Base-by-base conservation (phyloP, 2,113 vertebrate genomes). In the Phaethon lepturus region DNA sequence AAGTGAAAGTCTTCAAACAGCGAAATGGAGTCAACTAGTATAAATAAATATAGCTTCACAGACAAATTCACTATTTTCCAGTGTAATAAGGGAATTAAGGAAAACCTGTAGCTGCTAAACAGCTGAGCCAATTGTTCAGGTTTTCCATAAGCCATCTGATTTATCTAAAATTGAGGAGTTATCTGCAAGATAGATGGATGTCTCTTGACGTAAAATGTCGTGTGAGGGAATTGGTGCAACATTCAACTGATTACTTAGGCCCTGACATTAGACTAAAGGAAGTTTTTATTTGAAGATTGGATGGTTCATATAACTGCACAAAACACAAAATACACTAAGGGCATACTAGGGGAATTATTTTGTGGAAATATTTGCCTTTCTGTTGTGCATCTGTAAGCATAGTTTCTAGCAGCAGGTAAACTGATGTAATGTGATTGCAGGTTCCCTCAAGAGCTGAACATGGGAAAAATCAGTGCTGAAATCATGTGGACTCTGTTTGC, bases 381-480 rank as follows among this genome's bases (percentile, higher is more conserved):
- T 76, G 49, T 26, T 73, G 38, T 85, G 50, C 58, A 93, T 25
- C 76, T 87, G 66, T 45, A 72, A 82, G 28, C 16, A 13, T 42
- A 52, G 55, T 87, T 96, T 53, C 53, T 62, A 88, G 64, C 78
- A 94, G 79, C 71, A 58, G 59, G 33, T 94, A 31, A 93, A 80
- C 64, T 97, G 73, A 94, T 72, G 20, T n/a, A 28, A 66, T 96
- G 35, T 95, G 59, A 79, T 97, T 98, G 92, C 98, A 99, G 99
- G 98, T 99, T 99, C 96, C 99, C 99, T 62, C 99, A 99, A 95
- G 99, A 99, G 96, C 97, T 99, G 97, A 99, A 98, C 95, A 99
- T 98, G 98, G 99, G 99, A 31, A 99, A 98, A 97, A 97, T 99
- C 96, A 99, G 99, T 68, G 98, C 99, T 17, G 99, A 99, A 96